A percentile compares a stretch with the other conserved stretches of the same genome.
Evolutionary conservation across 2,113 vertebrate genomes (phyloP).

Genomic region (Regulus satrapa): DNA sequence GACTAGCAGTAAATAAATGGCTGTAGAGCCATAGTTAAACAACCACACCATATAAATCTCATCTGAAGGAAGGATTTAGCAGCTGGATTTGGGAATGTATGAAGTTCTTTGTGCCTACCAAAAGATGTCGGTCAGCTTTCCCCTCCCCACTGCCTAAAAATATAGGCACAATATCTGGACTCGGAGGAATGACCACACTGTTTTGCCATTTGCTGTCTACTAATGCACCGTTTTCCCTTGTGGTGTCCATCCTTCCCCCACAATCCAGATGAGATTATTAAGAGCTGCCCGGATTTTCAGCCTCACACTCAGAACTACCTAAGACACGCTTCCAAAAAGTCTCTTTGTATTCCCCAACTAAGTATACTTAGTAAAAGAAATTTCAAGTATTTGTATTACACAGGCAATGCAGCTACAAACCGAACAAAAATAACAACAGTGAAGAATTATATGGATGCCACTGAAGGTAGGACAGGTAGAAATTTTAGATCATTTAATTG

Average conservation of each 20-base stretch:
- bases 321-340: not conserved
- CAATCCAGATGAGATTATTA: not conserved
- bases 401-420: not conserved
- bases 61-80: not conserved
- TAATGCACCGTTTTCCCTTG: accelerated
- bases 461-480: not conserved
- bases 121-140: not conserved
- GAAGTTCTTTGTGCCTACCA: not conserved
- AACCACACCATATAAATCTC: not conserved
- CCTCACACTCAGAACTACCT: not conserved
- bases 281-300: not conserved
- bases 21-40: not conserved
- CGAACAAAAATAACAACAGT: not conserved
- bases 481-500: not conserved
- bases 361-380: not conserved
- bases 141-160: not conserved
- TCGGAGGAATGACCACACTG: not conserved
- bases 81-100: not conserved
- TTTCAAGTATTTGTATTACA: not conserved
- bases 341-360: not conserved
- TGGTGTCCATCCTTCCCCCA: not conserved
- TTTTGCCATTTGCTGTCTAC: not conserved
- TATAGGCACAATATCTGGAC: not conserved
- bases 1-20: not conserved
- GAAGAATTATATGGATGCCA: not conserved